These are phyloP conservation scores for Notodonta ziczac DNA, from an alignment of 2,888 invertebrate species.

Conservation along the genomic window DNA sequence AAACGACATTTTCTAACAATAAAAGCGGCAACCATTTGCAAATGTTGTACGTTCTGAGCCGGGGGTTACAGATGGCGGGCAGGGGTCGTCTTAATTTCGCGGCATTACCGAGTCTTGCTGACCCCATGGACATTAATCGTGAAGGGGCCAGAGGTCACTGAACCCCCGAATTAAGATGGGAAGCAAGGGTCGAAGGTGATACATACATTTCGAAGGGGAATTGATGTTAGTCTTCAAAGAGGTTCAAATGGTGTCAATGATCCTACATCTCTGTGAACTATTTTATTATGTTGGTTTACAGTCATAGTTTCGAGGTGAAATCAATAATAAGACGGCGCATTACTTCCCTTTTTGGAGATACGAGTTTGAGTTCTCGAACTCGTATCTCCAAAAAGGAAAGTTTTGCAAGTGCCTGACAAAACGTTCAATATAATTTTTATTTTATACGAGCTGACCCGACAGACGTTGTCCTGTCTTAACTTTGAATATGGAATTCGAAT, in stretches of 20 bases:
- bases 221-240: background rate
- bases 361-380: too few species aligned
- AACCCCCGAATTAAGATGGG: conserved; percentile 75
- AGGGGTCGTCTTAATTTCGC: conserved; percentile 81
- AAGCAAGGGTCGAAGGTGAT: conserved; percentile 61
- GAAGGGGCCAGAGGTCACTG: conserved; percentile 75
- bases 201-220: conserved; percentile 35
- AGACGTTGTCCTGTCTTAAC: too few species aligned
- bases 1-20: conserved; percentile 44
- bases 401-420: too few species aligned
- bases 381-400: too few species aligned
- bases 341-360: too few species aligned
- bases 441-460: too few species aligned
- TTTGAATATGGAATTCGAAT: too few species aligned
- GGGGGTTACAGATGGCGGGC: conserved; percentile 68
- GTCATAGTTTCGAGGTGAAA: too few species aligned
- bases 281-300: too few species aligned
- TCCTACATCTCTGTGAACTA: too few species aligned
- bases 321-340: too few species aligned
- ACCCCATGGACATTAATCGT: conserved; percentile 80
- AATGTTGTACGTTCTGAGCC: conserved; percentile 38
- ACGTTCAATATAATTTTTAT: too few species aligned
- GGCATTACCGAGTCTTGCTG: conserved; percentile 76
- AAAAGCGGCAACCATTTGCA: conserved; percentile 52
- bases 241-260: background rate